phyloP scores from a whole-genome alignment of 2,888 invertebrate genomes.

The Agrotis segetum region DNA sequence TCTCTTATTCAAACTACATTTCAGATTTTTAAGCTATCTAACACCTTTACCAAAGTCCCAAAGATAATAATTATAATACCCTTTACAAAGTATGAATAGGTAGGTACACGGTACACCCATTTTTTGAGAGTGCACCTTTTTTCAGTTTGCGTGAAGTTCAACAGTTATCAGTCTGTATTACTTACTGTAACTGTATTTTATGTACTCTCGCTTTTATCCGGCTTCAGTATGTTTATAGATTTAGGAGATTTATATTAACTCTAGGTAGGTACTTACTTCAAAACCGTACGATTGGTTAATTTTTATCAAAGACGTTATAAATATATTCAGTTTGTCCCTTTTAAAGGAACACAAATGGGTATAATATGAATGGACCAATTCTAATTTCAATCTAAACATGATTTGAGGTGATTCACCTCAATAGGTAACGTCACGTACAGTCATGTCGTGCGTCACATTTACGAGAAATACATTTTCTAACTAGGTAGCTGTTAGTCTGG shows the following conservation, averaged over 20 bases:
- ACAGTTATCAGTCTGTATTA: no score
- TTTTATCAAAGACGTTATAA: no score
- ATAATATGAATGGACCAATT: neutral
- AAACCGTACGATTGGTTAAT: no score
- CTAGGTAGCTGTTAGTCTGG: neutral
- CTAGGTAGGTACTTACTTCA: neutral
- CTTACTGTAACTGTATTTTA: neutral
- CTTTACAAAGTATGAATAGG: no score
- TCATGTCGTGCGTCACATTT: conserved; percentile 36
- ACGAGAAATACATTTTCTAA: neutral
- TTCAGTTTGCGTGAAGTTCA: no score
- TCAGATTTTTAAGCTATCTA: neutral
- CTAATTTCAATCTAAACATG: conserved; percentile 20
- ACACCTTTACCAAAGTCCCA: no score
- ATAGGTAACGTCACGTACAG: conserved; percentile 23
- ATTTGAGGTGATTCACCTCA: conserved; percentile 56
- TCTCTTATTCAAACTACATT: neutral
- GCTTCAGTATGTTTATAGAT: neutral
- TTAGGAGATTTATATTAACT: neutral
- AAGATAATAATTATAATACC: no score
- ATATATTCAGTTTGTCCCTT: no score
- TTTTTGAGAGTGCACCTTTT: no score
- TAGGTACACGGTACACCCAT: no score
- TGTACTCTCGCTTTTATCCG: conserved; percentile 12
- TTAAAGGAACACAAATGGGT: neutral